Evolutionary conservation across 2,797 vertebrate species (phyloP), one percentile per base, ranked within the genome.

Genomic region (Cercopithecus neglectus): DNA sequence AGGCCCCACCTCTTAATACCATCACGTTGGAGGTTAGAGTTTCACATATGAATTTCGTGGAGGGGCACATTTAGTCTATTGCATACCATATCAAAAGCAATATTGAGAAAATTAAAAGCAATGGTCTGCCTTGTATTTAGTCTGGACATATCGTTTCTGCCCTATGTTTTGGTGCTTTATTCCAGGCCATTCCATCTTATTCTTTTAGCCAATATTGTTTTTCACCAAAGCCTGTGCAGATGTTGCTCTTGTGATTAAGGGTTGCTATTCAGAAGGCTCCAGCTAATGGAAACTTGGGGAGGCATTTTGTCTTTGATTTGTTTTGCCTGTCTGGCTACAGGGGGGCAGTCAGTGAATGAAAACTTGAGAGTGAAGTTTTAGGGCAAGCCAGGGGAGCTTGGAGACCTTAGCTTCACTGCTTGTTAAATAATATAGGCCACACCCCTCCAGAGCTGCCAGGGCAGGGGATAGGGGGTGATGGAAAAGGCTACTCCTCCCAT

Each of bases 351-450:
- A 55, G 75, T 64, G n/a, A n/a, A 85, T 95, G 92, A 96, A 97
- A 98, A 98, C 21, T n/a, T 75, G 55, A 96, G 48, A 75, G 19
- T 67, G 48, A 83, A 76, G 16, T 97, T 98, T 97, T 92, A 91
- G 97, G 92, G 92, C 97, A 87, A 96, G 50, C 33, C 61, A 85
- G 55, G 36, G 88, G 82, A 59, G 87, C 57, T 72, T 64, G 2
- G 0, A 87, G 75, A 89, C 9, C 0, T 84, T 95, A 92, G 39
- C 9, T 67, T 67, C 33, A 48, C 48, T 79, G 81, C 94, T 94
- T 85, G 82, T 97, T 97, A 95, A 57, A 94, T 96, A 95, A 94
- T 93, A 87, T 95, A 87, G 80, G 0, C 0, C 64, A 80, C 67
- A 70, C 26, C 79, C 95, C 79, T 92, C 82, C 48, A 36, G 44